Conservation (phyloP, 2,888 invertebrate species). For the Aelia acuminata region DNA sequence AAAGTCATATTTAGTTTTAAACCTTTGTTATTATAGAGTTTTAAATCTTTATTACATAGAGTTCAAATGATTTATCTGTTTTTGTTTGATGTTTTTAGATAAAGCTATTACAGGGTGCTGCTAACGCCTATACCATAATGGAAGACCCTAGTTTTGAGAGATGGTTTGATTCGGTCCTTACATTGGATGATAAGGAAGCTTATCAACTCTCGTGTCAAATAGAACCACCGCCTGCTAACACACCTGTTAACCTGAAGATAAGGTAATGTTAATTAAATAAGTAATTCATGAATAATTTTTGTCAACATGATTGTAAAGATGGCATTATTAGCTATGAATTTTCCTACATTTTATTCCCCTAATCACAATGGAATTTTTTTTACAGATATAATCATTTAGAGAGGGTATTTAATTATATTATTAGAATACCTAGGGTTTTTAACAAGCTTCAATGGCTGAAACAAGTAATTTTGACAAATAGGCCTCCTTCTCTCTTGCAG, state of each 20-base stretch:
- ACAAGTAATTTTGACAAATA: constrained; percentile 34
- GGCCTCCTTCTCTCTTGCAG: constrained; percentile 21
- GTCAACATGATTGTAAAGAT: not conserved
- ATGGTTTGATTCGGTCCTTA: constrained; percentile 94
- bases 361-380: constrained; percentile 39
- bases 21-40: too few species aligned
- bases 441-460: constrained; percentile 35
- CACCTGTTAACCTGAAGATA: constrained; percentile 62
- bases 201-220: constrained; percentile 91
- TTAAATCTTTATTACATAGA: too few species aligned
- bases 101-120: constrained; percentile 94
- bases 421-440: constrained; percentile 35
- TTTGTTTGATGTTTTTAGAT: constrained; percentile 74
- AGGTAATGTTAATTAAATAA: constrained; percentile 40
- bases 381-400: constrained; percentile 39
- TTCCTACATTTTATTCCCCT: constrained; percentile 6
- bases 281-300: not conserved
- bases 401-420: constrained; percentile 33
- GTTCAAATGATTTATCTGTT: not conserved
- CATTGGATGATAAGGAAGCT: constrained; percentile 93
- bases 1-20: too few species aligned
- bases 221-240: constrained; percentile 76
- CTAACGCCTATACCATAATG: constrained; percentile 92
- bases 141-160: constrained; percentile 90
- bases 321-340: not conserved